A percentile compares a stretch with the other conserved stretches of the same genome.
phyloP scores from a whole-genome alignment of 1,140 invertebrate genomes.

The Magallana ariakensis region DNA sequence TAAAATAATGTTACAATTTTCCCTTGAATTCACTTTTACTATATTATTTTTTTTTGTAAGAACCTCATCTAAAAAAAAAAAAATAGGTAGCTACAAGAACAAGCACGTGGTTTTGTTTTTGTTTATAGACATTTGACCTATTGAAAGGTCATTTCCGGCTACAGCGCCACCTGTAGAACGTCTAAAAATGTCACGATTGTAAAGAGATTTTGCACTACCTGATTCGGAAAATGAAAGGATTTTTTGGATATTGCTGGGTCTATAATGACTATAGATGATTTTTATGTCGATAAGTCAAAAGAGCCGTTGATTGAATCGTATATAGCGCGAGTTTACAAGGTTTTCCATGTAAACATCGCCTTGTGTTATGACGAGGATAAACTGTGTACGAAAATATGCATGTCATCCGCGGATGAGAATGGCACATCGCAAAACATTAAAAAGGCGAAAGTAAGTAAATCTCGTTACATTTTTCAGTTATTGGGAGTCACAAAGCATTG shows the following conservation, averaged over 20 bases:
- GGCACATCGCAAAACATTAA: constrained; percentile 52
- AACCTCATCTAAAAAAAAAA: no score
- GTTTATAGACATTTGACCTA: constrained; percentile 7
- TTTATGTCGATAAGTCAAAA: constrained; percentile 44
- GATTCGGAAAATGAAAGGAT: constrained; percentile 45
- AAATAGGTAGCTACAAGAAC: no score
- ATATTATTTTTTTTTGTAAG: no score
- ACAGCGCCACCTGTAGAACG: constrained; percentile 16
- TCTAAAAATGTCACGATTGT: constrained; percentile 26
- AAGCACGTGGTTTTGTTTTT: constrained; percentile 11
- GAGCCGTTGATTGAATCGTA: constrained; percentile 6
- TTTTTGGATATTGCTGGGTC: constrained; percentile 34
- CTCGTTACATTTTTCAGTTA: background rate
- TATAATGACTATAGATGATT: constrained; percentile 48
- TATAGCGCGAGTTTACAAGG: constrained; percentile 13
- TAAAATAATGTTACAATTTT: no score
- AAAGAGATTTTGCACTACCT: constrained; percentile 9
- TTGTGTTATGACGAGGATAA: constrained; percentile 17
- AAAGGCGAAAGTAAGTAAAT: constrained; percentile 56
- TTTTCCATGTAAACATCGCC: constrained; percentile 36
- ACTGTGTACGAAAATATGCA: constrained; percentile 22
- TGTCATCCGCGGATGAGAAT: constrained; percentile 44
- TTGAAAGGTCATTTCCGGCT: constrained; percentile 16
- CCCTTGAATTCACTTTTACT: no score
- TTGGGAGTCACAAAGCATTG: no score